Evolutionary conservation across 2,113 vertebrate species (phyloP).

Genomic region (Callospermophilus lateralis): DNA sequence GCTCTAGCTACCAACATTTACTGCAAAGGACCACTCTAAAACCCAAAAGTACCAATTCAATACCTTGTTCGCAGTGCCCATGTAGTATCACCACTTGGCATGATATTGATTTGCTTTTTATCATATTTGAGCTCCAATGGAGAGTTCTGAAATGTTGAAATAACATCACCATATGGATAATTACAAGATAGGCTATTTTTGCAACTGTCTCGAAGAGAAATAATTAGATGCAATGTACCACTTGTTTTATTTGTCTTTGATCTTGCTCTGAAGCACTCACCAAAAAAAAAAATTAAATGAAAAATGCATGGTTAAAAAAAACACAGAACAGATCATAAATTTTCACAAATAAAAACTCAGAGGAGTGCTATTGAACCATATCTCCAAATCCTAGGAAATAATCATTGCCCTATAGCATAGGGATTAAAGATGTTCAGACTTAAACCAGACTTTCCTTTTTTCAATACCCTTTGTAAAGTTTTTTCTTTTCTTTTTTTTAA

Average conservation of each 20-base stretch:
- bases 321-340: background rate
- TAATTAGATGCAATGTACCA: constrained; percentile 33
- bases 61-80: constrained; percentile 37
- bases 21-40: constrained; percentile 39
- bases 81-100: constrained; percentile 39
- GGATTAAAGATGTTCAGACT: background rate
- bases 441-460: background rate
- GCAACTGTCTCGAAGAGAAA: constrained; percentile 65
- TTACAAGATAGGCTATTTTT: constrained; percentile 62
- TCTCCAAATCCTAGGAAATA: background rate
- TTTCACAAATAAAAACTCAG: constrained; percentile 35
- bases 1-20: background rate
- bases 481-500: background rate
- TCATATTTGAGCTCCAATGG: constrained; percentile 47
- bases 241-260: constrained; percentile 75
- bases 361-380: background rate
- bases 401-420: background rate
- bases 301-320: constrained; percentile 56
- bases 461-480: background rate
- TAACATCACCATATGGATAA: constrained; percentile 69
- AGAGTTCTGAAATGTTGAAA: constrained; percentile 68
- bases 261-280: constrained; percentile 53
- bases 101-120: constrained; percentile 52
- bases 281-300: constrained; percentile 51
- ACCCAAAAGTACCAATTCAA: background rate